phyloP scores from a whole-genome alignment of 2,113 vertebrate species.

The Pterocles burchelli region DNA sequence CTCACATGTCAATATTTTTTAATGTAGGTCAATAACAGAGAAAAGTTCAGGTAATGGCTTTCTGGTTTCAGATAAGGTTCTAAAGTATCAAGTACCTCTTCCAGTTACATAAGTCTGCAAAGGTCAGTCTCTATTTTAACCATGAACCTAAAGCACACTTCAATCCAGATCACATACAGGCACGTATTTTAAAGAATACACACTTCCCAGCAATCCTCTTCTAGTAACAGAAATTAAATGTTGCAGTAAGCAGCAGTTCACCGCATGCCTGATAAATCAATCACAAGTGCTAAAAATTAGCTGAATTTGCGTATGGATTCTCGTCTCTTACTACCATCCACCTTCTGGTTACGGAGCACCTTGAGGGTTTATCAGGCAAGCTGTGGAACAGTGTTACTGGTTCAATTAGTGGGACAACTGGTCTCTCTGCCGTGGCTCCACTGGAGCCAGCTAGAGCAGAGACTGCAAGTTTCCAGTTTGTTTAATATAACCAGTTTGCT shows the following conservation, averaged over 20 bases:
- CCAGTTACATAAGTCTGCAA: neutral
- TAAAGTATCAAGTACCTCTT: neutral
- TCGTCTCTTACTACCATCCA: neutral
- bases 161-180: neutral
- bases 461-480: neutral
- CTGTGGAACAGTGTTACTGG: neutral
- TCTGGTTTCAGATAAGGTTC: neutral
- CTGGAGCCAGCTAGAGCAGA: neutral
- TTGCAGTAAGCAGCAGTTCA: neutral
- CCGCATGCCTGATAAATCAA: constrained; percentile 2
- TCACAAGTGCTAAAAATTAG: neutral
- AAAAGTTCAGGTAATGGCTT: constrained; percentile 36
- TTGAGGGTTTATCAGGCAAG: neutral
- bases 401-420: neutral
- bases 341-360: neutral
- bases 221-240: neutral
- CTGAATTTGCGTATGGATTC: neutral
- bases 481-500: neutral
- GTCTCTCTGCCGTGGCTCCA: neutral
- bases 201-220: neutral
- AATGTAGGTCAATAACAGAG: neutral
- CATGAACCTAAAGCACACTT: neutral
- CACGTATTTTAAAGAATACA: neutral
- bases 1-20: neutral
- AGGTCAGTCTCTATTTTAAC: constrained; percentile 17